Base-by-base conservation (phyloP, 2,888 invertebrate species). In the Scaeva pyrastri region DNA sequence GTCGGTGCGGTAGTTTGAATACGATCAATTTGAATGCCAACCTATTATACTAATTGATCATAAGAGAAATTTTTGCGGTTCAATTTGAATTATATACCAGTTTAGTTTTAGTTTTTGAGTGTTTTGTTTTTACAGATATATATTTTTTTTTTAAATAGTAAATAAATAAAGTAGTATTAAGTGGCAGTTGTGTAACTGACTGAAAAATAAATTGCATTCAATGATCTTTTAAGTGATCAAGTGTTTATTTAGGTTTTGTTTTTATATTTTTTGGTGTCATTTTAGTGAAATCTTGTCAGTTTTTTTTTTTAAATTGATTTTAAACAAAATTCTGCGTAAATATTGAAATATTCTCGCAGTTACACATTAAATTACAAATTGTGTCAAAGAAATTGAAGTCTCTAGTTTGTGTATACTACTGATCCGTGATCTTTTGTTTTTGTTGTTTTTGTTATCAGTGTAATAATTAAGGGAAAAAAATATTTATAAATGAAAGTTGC, bases 371-470 rank as follows among this genome's bases (percentile, higher is more conserved):
- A 39, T 31, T 31, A 31, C 8, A 75, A 79, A 62, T 81, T 81
- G 81, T 82, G 86, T 82, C 71, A 77, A 81, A 86, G 73, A 81
- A 86, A 86, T 77, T 86, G n/a, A n/a, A n/a, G n/a, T 77, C 64
- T 43, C 77, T 77, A 31, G 5, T 7, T 5, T 31, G 31, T 73
- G 81, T 81, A 55, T n/a, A n/a, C 43, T 62, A 56, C 16, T 64
- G 62, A 43, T 62, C 41, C 21, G 62, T 43, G 41, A 62, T 62
- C n/a, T 58, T 7, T 41, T 26, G 52, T 45, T 36, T 36, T n/a
- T 56, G 55, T n/a, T 14, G 23, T 19, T 48, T 52, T 52, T 23
- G 21, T 14, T 23, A 52, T 52, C 14, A 14, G 10, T 73, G 31
- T 16, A 31, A 73, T 48, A 36, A 43, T 43, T 5, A 19, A 64